Evolutionary conservation across 2,113 vertebrate species (phyloP).

Genomic region (Chaenogobius annularis): DNA sequence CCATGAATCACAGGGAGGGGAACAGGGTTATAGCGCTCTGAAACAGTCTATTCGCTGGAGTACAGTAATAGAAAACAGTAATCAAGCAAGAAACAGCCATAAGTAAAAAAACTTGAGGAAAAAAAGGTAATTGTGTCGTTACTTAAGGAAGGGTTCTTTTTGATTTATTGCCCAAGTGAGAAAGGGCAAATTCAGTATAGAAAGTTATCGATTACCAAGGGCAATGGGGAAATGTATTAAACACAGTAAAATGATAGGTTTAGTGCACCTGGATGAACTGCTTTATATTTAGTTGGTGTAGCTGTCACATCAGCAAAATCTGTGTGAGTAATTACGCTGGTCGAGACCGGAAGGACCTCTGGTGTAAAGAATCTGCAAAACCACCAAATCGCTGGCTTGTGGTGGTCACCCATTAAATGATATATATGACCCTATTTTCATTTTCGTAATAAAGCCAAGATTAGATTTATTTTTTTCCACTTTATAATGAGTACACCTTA

Average conservation of each 20-base stretch:
- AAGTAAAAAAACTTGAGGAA: not conserved
- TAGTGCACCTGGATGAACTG: not conserved
- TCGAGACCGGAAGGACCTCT: too few species aligned
- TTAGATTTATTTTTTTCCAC: too few species aligned
- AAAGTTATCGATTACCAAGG: not conserved
- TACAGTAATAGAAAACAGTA: slow-evolving; percentile 10
- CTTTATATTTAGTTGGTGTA: too few species aligned
- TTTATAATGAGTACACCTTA: too few species aligned
- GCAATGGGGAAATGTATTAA: not conserved
- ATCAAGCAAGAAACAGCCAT: not conserved
- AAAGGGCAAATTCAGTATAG: not conserved
- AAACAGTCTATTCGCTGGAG: not conserved
- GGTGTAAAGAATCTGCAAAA: too few species aligned
- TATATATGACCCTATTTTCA: too few species aligned
- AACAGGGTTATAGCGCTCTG: not conserved
- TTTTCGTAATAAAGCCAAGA: too few species aligned
- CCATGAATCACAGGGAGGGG: slow-evolving; percentile 30
- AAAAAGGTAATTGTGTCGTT: slow-evolving; percentile 3
- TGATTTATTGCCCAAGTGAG: not conserved
- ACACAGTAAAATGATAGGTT: not conserved
- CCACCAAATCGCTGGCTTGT: too few species aligned
- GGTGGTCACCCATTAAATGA: too few species aligned
- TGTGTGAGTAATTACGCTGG: too few species aligned
- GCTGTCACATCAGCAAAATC: too few species aligned
- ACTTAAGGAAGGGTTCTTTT: not conserved